These are phyloP conservation scores for Gobio gobio DNA, from an alignment of 2,113 vertebrate genomes.

Conservation along the genomic window DNA sequence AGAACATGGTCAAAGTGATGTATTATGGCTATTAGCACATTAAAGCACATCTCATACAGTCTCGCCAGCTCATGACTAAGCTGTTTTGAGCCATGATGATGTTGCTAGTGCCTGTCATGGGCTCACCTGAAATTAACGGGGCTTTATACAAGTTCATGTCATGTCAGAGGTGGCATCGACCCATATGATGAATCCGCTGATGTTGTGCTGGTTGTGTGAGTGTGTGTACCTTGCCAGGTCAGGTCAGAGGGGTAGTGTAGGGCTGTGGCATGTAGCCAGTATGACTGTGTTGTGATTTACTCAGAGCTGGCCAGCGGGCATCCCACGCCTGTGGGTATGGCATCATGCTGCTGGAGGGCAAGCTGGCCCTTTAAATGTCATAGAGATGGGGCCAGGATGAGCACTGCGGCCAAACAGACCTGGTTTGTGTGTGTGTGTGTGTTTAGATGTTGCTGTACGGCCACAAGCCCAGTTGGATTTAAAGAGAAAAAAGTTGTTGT, in stretches of 20 bases:
- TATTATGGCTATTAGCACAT: neutral
- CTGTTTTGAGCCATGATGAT: slow-evolving; percentile 37
- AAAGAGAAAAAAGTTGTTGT: neutral
- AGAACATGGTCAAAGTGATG: neutral
- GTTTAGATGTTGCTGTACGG: neutral
- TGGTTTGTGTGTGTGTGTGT: slow-evolving; percentile 26
- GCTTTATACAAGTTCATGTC: slow-evolving; percentile 51
- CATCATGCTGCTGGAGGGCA: slow-evolving; percentile 74
- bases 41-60: slow-evolving; percentile 19
- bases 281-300: slow-evolving; percentile 53
- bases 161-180: slow-evolving; percentile 53
- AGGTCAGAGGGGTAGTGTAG: slow-evolving; percentile 57
- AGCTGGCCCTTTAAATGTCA: slow-evolving; percentile 82
- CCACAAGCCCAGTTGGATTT: neutral
- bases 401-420: slow-evolving; percentile 54
- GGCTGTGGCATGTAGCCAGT: slow-evolving; percentile 50
- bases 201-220: slow-evolving; percentile 38
- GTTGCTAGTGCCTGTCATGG: slow-evolving; percentile 14
- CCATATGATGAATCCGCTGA: slow-evolving; percentile 44
- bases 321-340: slow-evolving; percentile 74
- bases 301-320: slow-evolving; percentile 68
- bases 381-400: slow-evolving; percentile 59
- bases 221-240: slow-evolving; percentile 43
- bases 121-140: slow-evolving; percentile 48
- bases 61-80: slow-evolving; percentile 17